These are phyloP conservation scores for Urocitellus parryii DNA, from an alignment of 2,113 vertebrate genomes.

Conservation along the genomic window DNA sequence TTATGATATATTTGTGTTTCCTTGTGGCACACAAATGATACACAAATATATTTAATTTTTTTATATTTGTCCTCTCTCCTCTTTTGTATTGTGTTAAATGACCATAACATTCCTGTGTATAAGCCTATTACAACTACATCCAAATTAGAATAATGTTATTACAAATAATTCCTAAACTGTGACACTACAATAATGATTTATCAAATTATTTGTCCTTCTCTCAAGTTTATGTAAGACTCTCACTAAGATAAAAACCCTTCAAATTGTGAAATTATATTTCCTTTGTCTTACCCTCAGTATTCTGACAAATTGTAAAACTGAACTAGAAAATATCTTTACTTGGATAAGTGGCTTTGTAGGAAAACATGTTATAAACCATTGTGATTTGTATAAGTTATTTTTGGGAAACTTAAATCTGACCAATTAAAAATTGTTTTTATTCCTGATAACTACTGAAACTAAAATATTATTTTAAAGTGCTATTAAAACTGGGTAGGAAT, in stretches of 20 bases:
- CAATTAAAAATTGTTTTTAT: slow-evolving; percentile 33
- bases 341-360: neutral
- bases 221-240: slow-evolving; percentile 41
- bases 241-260: neutral
- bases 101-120: neutral
- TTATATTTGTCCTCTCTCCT: neutral
- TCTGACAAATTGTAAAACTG: slow-evolving; percentile 18
- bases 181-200: neutral
- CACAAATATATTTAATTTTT: neutral
- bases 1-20: slow-evolving; percentile 27
- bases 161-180: neutral
- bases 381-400: neutral
- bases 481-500: neutral
- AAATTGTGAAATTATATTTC: slow-evolving; percentile 30
- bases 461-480: neutral
- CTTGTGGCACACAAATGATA: neutral
- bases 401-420: slow-evolving; percentile 26
- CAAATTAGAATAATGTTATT: neutral
- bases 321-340: slow-evolving; percentile 49
- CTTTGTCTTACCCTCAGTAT: slow-evolving; percentile 10
- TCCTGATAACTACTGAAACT: slow-evolving; percentile 29
- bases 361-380: slow-evolving; percentile 12
- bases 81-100: slow-evolving; percentile 15
- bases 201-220: neutral
- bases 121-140: neutral